phyloP scores from a whole-genome alignment of 2,113 vertebrate species.

The Corythaeola cristata region DNA sequence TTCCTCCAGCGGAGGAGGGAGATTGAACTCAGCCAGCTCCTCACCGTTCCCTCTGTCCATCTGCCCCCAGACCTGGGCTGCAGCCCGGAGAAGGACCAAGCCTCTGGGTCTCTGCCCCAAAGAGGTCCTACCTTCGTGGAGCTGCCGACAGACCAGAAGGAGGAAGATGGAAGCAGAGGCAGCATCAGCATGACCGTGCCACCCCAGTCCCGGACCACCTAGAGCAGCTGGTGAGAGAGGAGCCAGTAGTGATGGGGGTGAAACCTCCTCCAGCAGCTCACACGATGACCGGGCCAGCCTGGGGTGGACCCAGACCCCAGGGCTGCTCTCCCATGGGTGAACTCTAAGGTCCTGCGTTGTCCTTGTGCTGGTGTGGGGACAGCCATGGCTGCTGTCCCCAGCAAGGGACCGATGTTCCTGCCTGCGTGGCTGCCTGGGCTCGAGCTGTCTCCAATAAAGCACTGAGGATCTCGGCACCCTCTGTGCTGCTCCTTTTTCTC shows the following conservation, averaged over 20 bases:
- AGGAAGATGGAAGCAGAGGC: constrained; percentile 64
- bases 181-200: constrained; percentile 51
- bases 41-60: background rate
- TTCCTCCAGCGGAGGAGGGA: background rate
- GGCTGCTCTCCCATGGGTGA: background rate
- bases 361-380: background rate
- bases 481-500: background rate
- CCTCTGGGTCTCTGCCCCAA: constrained; percentile 61
- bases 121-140: constrained; percentile 60
- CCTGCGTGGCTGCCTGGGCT: fast-evolving
- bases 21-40: background rate
- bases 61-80: constrained; percentile 55
- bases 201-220: background rate
- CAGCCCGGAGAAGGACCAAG: constrained; percentile 70
- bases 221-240: background rate
- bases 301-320: background rate
- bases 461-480: background rate
- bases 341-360: fast-evolving
- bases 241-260: background rate
- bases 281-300: background rate
- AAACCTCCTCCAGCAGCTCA: background rate
- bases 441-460: constrained; percentile 13
- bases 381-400: background rate
- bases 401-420: background rate
- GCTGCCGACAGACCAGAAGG: constrained; percentile 56